Conservation (phyloP, 2,113 vertebrate genomes). For the Seriola dumerili region DNA sequence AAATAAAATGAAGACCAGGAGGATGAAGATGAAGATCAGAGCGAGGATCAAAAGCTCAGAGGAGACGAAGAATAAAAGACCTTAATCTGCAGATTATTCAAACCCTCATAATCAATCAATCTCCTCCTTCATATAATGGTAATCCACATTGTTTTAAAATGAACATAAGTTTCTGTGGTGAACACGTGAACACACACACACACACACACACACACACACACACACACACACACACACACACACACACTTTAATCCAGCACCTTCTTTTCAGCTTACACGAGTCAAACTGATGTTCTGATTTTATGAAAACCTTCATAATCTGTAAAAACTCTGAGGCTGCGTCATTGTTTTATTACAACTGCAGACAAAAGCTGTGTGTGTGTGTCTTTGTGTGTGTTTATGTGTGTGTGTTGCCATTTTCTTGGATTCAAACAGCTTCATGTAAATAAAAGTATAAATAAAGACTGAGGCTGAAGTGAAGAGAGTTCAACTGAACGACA, state of each 20-base stretch:
- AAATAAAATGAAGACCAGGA: conserved; percentile 46
- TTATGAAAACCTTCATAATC: conserved; percentile 58
- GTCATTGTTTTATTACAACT: neutral
- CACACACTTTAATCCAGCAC: conserved; percentile 47
- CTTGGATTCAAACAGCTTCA: no score
- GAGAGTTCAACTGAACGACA: no score
- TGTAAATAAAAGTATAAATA: no score
- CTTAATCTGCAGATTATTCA: conserved; percentile 75
- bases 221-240: conserved; percentile 12
- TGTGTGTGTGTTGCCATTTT: no score
- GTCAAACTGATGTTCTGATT: conserved; percentile 62
- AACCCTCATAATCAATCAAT: conserved; percentile 66
- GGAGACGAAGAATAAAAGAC: conserved; percentile 29
- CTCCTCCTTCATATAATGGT: conserved; percentile 50
- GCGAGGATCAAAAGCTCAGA: conserved; percentile 63
- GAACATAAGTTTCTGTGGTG: conserved; percentile 51
- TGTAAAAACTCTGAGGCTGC: conserved; percentile 31
- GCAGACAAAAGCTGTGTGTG: conserved; percentile 3
- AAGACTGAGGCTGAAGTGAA: no score
- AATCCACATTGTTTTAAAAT: conserved; percentile 52
- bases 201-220: conserved; percentile 23
- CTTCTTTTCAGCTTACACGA: conserved; percentile 58
- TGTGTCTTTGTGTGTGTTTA: neutral
- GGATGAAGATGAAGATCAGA: conserved; percentile 37
- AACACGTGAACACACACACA: conserved; percentile 23